Conservation (phyloP, 2,797 vertebrate species). For the Glyptemys insculpta region DNA sequence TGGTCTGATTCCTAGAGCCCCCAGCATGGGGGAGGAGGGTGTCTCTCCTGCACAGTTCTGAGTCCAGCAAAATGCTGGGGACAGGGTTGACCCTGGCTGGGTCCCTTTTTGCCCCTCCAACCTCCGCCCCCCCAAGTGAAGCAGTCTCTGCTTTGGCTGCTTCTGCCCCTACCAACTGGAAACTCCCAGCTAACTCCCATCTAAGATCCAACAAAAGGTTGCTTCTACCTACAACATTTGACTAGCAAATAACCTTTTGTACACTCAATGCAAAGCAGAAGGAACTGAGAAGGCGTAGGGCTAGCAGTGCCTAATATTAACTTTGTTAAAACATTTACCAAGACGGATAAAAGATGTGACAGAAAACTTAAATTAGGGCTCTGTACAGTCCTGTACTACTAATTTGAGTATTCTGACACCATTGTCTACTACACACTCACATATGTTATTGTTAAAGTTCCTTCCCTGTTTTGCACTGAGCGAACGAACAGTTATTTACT, state of each 20-base stretch:
- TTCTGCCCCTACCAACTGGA: not conserved
- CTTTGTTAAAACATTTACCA: not conserved
- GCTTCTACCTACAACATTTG: not conserved
- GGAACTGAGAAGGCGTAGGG: too few relatives aligned
- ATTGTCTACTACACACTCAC: not conserved
- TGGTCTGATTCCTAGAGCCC: not conserved
- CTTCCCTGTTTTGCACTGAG: not conserved
- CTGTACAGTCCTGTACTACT: not conserved
- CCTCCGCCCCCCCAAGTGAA: not conserved
- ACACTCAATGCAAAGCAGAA: not conserved
- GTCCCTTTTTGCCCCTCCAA: not conserved
- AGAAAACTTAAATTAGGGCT: not conserved
- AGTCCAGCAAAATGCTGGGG: not conserved
- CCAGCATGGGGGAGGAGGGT: not conserved
- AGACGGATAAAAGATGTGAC: not conserved
- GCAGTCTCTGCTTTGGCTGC: not conserved
- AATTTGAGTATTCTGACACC: not conserved
- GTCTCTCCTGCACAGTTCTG: not conserved
- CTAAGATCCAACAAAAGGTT: not conserved
- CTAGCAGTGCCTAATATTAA: too few relatives aligned
- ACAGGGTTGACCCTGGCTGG: not conserved
- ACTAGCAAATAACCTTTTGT: not conserved
- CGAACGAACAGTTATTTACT: not conserved
- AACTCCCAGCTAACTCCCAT: not conserved
- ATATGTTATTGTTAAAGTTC: not conserved